Evolutionary conservation across 64 coral and sea anemone genomes (phyloP).

Genomic region (Dendrophyllia cribrosa): DNA sequence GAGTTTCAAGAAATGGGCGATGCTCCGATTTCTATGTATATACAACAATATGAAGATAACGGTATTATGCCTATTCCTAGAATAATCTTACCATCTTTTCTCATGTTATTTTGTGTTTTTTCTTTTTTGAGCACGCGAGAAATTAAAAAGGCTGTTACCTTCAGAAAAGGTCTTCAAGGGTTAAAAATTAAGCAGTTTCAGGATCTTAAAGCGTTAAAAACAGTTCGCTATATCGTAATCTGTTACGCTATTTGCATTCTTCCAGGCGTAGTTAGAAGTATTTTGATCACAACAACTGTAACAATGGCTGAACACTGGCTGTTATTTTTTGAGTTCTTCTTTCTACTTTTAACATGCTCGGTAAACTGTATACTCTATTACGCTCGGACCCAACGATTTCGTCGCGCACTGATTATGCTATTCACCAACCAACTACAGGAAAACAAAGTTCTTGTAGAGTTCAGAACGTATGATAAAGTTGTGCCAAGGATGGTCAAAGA

Average conservation of each 20-base stretch:
- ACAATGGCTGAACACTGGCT: not conserved
- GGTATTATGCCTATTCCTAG: constrained; percentile 21
- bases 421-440: not conserved
- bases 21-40: not conserved
- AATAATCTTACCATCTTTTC: constrained; percentile 15
- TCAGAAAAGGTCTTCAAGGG: constrained; percentile 2
- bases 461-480: constrained; percentile 9
- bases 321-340: not conserved
- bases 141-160: not conserved
- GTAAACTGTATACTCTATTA: constrained; percentile 8
- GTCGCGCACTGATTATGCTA: not conserved
- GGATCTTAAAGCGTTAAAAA: constrained; percentile 33
- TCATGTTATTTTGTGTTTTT: not conserved
- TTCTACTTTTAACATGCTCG: constrained; percentile 4
- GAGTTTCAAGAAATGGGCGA: constrained; percentile 32
- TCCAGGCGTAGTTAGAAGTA: not conserved
- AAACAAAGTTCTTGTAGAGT: not conserved
- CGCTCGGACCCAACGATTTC: constrained; percentile 20
- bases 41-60: constrained; percentile 23
- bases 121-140: constrained; percentile 12
- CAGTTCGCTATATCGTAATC: not conserved
- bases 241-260: constrained; percentile 12
- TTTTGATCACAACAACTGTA: not conserved
- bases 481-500: constrained; percentile 1
- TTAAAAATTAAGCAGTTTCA: not conserved